These are phyloP conservation scores for Ethmia dodecea DNA, from an alignment of 2,888 invertebrate genomes.

Conservation along the genomic window DNA sequence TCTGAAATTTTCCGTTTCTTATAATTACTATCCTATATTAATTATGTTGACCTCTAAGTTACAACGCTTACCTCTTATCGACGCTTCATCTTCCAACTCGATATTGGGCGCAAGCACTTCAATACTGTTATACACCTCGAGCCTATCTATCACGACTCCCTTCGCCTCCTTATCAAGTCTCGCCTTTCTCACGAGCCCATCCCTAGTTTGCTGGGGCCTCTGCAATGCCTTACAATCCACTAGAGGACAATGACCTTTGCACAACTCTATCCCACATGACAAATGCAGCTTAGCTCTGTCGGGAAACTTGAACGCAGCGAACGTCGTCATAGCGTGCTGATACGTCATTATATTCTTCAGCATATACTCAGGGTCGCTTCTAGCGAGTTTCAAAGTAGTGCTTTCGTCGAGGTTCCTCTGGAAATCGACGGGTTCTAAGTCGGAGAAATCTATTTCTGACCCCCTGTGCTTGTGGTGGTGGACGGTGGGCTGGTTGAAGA, in stretches of 20 bases:
- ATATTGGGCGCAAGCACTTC: conserved; percentile 88
- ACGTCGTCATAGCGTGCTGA: conserved; percentile 78
- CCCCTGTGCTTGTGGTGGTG: conserved; percentile 55
- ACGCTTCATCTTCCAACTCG: conserved; percentile 81
- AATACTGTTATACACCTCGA: conserved; percentile 89
- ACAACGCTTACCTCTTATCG: conserved; percentile 60
- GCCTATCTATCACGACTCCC: conserved; percentile 78
- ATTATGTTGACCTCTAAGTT: too few relatives aligned
- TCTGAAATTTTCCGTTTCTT: too few relatives aligned
- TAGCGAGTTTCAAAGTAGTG: conserved; percentile 41
- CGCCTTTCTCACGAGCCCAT: conserved; percentile 63
- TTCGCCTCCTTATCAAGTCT: conserved; percentile 70
- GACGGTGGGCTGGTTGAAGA: conserved; percentile 75
- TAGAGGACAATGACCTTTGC: conserved; percentile 82
- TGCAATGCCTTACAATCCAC: conserved; percentile 73
- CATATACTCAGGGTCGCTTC: conserved; percentile 51
- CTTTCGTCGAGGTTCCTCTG: conserved; percentile 49
- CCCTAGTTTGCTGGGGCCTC: conserved; percentile 63
- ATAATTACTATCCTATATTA: too few relatives aligned
- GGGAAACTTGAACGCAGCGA: conserved; percentile 90
- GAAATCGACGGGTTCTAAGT: conserved; percentile 48
- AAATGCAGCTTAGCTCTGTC: conserved; percentile 87
- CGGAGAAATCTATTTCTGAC: conserved; percentile 55
- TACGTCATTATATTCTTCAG: conserved; percentile 71
- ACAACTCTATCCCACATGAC: conserved; percentile 87